Conservation (phyloP, 2,797 vertebrate genomes). For the Poecile montanus region DNA sequence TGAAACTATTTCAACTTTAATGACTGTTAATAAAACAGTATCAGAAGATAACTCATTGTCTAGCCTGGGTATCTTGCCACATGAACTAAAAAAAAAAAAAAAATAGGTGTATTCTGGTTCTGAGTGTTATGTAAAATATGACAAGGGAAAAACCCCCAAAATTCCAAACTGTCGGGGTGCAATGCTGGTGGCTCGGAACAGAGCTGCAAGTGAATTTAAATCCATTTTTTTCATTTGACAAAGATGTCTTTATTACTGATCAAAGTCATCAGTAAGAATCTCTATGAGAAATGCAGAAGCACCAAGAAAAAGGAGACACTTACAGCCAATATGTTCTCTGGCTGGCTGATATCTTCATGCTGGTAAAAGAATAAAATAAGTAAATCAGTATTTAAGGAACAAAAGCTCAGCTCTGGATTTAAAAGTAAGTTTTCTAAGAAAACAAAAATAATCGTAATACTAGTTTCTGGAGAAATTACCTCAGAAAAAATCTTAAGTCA, state of each 20-base stretch:
- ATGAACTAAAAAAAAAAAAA: background rate
- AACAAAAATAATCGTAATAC: background rate
- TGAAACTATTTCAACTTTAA: background rate
- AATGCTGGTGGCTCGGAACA: too few relatives aligned
- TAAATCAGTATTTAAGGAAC: background rate
- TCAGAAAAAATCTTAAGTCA: background rate
- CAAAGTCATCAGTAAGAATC: background rate
- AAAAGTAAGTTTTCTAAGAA: background rate
- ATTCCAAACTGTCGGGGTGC: too few relatives aligned
- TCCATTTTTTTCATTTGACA: background rate
- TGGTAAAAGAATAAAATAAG: slow-evolving; percentile 47
- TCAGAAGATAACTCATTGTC: background rate
- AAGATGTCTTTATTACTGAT: background rate
- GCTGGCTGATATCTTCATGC: slow-evolving; percentile 85
- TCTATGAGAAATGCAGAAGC: background rate
- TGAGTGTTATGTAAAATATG: background rate
- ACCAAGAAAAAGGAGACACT: slow-evolving; percentile 38
- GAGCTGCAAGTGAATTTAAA: background rate
- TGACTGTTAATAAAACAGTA: background rate
- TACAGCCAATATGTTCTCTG: slow-evolving; percentile 75
- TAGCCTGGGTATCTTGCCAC: background rate
- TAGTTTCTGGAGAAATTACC: background rate
- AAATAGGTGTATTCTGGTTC: background rate
- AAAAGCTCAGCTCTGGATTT: background rate
- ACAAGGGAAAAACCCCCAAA: too few relatives aligned